Percentiles rank a stretch among this genome's conserved stretches.
Evolutionary conservation across 2,797 vertebrate genomes (phyloP).

Genomic region (Eulemur mongoz): DNA sequence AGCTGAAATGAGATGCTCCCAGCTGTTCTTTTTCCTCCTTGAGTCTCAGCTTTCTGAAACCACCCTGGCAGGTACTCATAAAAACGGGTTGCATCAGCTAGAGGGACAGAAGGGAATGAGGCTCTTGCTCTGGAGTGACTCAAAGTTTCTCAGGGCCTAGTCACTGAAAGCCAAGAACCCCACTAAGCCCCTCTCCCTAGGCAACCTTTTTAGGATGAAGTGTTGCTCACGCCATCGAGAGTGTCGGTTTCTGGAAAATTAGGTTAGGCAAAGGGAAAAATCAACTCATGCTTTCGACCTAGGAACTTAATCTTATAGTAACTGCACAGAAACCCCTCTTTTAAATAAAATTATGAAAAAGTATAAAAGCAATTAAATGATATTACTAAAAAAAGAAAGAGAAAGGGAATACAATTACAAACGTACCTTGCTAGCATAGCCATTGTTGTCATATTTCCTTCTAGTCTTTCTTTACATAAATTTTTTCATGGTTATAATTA

Average conservation of each 20-base stretch:
- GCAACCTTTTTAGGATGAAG: constrained; percentile 24
- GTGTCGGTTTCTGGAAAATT: constrained; percentile 58
- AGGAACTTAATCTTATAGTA: constrained; percentile 40
- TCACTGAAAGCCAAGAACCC: not conserved
- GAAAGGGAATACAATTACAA: not conserved
- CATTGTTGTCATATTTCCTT: not conserved
- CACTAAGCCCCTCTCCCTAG: constrained; percentile 15
- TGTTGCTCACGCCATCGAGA: constrained; percentile 21
- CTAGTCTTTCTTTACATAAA: not conserved
- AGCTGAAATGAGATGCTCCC: not conserved
- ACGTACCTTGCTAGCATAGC: not conserved
- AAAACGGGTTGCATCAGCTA: not conserved
- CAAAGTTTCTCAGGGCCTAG: constrained; percentile 40
- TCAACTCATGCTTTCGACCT: constrained; percentile 47
- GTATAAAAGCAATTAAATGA: not conserved
- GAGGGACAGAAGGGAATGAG: not conserved
- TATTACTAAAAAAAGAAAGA: not conserved
- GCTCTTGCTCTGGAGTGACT: constrained; percentile 29
- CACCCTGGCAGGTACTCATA: not conserved
- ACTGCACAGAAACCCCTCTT: constrained; percentile 27
- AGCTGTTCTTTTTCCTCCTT: not conserved
- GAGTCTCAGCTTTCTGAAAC: not conserved
- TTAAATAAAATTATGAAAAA: constrained; percentile 37
- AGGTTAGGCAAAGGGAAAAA: constrained; percentile 47
- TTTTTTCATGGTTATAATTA: not conserved